These are phyloP conservation scores for Bedellia somnulentella DNA, from an alignment of 2,888 invertebrate species.

Conservation along the genomic window DNA sequence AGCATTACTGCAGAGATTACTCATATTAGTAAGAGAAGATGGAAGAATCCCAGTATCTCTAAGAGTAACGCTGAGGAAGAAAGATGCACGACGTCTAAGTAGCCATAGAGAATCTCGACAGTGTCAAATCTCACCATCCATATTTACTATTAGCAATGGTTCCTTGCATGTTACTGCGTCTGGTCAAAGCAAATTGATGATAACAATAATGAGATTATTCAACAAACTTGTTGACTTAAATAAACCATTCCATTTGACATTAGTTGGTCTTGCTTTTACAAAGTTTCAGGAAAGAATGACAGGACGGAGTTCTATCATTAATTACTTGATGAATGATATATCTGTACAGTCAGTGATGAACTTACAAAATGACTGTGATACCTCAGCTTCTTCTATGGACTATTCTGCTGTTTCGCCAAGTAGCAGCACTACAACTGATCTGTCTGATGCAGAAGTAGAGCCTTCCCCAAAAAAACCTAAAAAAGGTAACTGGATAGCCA, in stretches of 20 bases:
- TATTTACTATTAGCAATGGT: constrained; percentile 57
- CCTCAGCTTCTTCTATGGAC: constrained; percentile 45
- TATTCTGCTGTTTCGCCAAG: constrained; percentile 48
- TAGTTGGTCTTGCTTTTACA: constrained; percentile 79
- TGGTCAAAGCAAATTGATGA: constrained; percentile 67
- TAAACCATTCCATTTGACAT: constrained; percentile 77
- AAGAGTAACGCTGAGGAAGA: constrained; percentile 74
- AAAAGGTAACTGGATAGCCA: constrained; percentile 53
- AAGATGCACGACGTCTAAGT: constrained; percentile 66
- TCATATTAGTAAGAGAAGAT: constrained; percentile 74
- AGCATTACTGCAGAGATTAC: constrained; percentile 68
- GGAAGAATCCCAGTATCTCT: constrained; percentile 77
- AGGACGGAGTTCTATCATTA: constrained; percentile 72
- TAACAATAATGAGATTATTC: constrained; percentile 73
- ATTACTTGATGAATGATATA: constrained; percentile 74
- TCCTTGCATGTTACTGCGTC: constrained; percentile 50
- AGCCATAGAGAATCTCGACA: constrained; percentile 77
- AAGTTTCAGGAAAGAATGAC: constrained; percentile 75
- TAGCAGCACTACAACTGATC: constrained; percentile 59
- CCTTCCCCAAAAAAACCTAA: constrained; percentile 76
- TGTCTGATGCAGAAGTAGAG: constrained; percentile 70
- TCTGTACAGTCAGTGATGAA: constrained; percentile 77
- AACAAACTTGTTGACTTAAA: constrained; percentile 71
- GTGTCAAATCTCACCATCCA: constrained; percentile 69
- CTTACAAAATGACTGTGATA: constrained; percentile 61